These are phyloP conservation scores for Phataginus tricuspis DNA, from an alignment of 2,797 vertebrate species.

Conservation along the genomic window DNA sequence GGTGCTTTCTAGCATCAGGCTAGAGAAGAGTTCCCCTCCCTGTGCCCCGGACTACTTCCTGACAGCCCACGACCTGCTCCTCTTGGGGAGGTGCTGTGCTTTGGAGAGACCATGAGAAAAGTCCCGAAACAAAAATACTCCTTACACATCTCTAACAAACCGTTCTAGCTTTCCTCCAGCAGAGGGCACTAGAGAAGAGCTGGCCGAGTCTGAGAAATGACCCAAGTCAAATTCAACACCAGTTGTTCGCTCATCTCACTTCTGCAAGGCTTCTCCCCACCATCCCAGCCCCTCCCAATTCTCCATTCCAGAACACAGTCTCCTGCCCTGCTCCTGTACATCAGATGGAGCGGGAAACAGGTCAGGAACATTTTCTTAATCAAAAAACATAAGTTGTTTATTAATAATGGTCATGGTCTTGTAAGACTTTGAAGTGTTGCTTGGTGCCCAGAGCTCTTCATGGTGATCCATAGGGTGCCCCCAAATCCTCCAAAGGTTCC, in stretches of 20 bases:
- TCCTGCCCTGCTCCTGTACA: too few relatives aligned
- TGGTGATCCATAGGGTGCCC: background rate
- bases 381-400: background rate
- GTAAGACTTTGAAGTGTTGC: background rate
- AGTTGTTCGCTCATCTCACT: background rate
- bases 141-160: background rate
- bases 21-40: background rate
- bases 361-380: background rate
- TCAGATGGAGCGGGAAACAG: background rate
- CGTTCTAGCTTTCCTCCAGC: slow-evolving; percentile 19
- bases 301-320: background rate
- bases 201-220: background rate
- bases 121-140: background rate
- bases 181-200: slow-evolving; percentile 63
- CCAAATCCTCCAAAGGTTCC: background rate
- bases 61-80: background rate
- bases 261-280: background rate
- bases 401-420: background rate
- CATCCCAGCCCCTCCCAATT: background rate
- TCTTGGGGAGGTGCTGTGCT: background rate
- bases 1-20: background rate
- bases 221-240: background rate
- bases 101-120: background rate
- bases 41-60: background rate
- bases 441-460: background rate